A percentile compares a stretch with the other conserved stretches of the same genome.
phyloP scores from a whole-genome alignment of 2,888 invertebrate species.

The Callinectes sapidus region DNA sequence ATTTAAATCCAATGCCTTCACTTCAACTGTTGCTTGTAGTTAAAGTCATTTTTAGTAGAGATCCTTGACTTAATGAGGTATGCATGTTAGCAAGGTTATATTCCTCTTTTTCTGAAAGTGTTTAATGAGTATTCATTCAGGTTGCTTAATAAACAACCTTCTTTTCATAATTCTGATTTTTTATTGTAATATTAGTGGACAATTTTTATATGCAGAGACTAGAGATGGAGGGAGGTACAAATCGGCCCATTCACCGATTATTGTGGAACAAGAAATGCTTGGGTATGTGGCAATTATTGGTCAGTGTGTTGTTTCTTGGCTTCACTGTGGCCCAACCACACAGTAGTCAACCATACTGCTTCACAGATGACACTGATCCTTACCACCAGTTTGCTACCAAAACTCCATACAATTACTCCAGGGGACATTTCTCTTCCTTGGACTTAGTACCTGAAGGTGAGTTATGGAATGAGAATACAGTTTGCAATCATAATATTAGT shows the following conservation, averaged over 20 bases:
- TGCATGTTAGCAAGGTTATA: not conserved
- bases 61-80: too few species aligned
- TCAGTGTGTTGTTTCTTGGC: not conserved
- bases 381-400: slow-evolving; percentile 84
- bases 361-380: slow-evolving; percentile 80
- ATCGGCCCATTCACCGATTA: not conserved
- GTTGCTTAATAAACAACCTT: not conserved
- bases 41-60: too few species aligned
- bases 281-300: not conserved
- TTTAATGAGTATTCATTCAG: not conserved
- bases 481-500: not conserved
- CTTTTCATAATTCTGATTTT: not conserved
- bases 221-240: not conserved
- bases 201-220: not conserved
- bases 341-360: slow-evolving; percentile 77
- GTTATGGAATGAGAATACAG: not conserved
- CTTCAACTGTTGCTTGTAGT: too few species aligned
- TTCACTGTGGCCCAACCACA: not conserved
- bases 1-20: too few species aligned
- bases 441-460: slow-evolving; percentile 78
- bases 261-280: not conserved
- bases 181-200: not conserved
- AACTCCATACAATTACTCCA: slow-evolving; percentile 85
- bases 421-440: slow-evolving; percentile 80
- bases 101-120: not conserved